These are phyloP conservation scores for Clusia tigrina DNA, from an alignment of 2,888 invertebrate genomes.

Conservation along the genomic window DNA sequence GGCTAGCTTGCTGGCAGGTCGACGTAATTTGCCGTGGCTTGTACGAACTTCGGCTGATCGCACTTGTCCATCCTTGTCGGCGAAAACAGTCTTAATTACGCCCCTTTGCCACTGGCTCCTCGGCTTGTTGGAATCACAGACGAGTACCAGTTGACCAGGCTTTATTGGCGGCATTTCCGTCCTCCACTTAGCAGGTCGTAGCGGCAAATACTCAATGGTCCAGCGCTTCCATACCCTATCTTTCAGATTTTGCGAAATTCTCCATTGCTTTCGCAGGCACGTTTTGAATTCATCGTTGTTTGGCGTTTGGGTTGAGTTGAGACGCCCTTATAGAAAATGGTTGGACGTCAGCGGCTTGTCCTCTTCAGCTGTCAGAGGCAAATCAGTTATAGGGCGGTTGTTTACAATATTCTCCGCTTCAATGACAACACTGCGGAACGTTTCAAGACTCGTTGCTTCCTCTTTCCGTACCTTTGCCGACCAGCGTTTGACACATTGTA, in stretches of 20 bases:
- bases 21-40: constrained; percentile 27
- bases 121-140: constrained; percentile 23
- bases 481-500: constrained; percentile 27
- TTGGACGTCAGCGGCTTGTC: constrained; percentile 32
- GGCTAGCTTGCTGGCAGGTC: constrained; percentile 26
- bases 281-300: not conserved
- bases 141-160: constrained; percentile 23
- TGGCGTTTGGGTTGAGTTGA: constrained; percentile 28
- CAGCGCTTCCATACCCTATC: constrained; percentile 21
- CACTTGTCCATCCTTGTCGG: constrained; percentile 27
- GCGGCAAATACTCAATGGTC: constrained; percentile 19
- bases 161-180: constrained; percentile 20
- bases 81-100: constrained; percentile 20
- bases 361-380: constrained; percentile 18
- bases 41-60: constrained; percentile 27
- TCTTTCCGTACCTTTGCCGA: constrained; percentile 22
- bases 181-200: constrained; percentile 29
- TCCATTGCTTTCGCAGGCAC: constrained; percentile 22
- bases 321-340: constrained; percentile 27
- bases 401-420: too few species aligned
- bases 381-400: constrained; percentile 27
- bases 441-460: constrained; percentile 19
- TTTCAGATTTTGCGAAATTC: constrained; percentile 14
- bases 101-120: constrained; percentile 29
- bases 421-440: constrained; percentile 24